phyloP scores from a whole-genome alignment of 2,888 invertebrate species.

The Rhynchonema sp. region DNA sequence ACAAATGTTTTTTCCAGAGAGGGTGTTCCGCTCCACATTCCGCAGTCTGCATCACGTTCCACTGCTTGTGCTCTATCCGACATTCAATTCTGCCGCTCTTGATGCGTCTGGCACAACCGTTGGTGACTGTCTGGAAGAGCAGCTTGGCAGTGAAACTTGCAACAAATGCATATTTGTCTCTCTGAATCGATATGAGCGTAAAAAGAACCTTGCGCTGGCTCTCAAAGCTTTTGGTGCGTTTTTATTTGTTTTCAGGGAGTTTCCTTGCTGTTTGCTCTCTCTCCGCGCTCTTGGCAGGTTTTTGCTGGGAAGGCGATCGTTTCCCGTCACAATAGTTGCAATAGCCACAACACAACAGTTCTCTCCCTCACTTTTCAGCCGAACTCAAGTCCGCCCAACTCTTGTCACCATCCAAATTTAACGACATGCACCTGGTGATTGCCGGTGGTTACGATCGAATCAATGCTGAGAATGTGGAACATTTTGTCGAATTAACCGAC shows the following conservation, averaged over 20 bases:
- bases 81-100: slow-evolving; percentile 54
- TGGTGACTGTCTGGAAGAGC: not conserved
- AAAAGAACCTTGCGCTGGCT: slow-evolving; percentile 77
- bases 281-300: too few relatives aligned
- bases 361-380: too few relatives aligned
- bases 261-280: not conserved
- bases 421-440: slow-evolving; percentile 49
- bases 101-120: slow-evolving; percentile 12
- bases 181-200: slow-evolving; percentile 87
- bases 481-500: slow-evolving; percentile 53
- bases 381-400: not conserved
- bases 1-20: slow-evolving; percentile 32
- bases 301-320: too few relatives aligned
- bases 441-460: slow-evolving; percentile 89
- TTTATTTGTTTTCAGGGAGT: not conserved
- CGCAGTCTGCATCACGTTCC: slow-evolving; percentile 42
- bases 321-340: too few relatives aligned
- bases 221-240: slow-evolving; percentile 51
- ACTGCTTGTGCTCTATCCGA: slow-evolving; percentile 77
- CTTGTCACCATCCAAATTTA: not conserved
- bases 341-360: too few relatives aligned
- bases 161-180: slow-evolving; percentile 50
- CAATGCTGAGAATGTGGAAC: slow-evolving; percentile 63
- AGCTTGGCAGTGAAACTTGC: not conserved
- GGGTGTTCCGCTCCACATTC: slow-evolving; percentile 67